Conservation (phyloP, 1,140 invertebrate species). For the Agrilus planipennis region DNA sequence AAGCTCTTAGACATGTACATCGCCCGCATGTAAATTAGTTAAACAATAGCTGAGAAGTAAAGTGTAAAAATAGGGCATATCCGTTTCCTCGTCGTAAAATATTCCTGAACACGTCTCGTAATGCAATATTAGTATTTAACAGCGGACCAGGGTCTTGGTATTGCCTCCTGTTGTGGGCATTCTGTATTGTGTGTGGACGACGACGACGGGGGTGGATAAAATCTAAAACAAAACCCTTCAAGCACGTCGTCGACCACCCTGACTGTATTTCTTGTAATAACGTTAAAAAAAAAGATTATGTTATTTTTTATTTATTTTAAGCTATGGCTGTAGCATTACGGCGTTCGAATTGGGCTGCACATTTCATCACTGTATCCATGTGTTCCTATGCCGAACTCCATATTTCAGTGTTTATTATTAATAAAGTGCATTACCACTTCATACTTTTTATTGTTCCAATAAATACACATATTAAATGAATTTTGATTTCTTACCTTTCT, state of each 20-base stretch:
- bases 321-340: conserved; percentile 28
- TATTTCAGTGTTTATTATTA: conserved; percentile 33
- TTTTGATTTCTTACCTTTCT: no score
- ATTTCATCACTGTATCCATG: conserved; percentile 22
- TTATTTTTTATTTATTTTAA: conserved; percentile 31
- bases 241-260: no score
- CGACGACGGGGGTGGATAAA: no score
- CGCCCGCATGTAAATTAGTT: conserved; percentile 1
- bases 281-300: no score
- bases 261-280: no score
- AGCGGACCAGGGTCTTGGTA: conserved; percentile 26
- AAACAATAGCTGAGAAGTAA: conserved; percentile 1
- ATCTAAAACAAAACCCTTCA: no score
- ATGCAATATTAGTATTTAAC: conserved; percentile 24
- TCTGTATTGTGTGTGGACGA: conserved; percentile 2
- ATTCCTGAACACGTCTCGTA: conserved; percentile 17
- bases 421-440: conserved; percentile 29
- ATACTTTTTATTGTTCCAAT: no score
- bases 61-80: conserved; percentile 6
- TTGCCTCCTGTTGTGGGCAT: conserved; percentile 8
- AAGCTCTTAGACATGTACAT: conserved; percentile 6
- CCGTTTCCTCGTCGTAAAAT: conserved; percentile 5
- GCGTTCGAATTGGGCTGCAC: conserved; percentile 28
- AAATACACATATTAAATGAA: no score
- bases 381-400: conserved; percentile 31